Evolutionary conservation across 2,113 vertebrate genomes (phyloP), one percentile per base, ranked within the genome.

Genomic region (Mormyrus lacerda): DNA sequence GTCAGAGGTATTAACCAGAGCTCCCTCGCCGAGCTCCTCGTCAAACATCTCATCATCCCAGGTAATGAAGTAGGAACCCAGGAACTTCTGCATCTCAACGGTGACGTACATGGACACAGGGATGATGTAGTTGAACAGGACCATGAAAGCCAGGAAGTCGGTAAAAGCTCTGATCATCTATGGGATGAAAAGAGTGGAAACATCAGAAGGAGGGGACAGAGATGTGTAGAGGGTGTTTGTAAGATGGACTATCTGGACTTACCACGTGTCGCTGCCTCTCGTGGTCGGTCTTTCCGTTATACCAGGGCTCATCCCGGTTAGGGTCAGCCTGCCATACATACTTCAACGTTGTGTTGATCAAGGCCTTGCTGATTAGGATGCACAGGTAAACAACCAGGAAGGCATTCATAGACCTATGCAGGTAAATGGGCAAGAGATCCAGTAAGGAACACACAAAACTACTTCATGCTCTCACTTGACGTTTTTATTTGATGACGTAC

Each of bases 101-200:
- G 98, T 99, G 90, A 99, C 98, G 3, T 99, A 99, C 98, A 99
- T 99, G 89, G 98, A 99, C 51, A 99, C 98, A 0, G 98, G 98
- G 89, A 99, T 99, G 95, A 99, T 99, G 96, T 99, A 99, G 96
- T 99, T 99, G 94, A 99, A 99, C 53, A 99, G 97, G 83, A 99
- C 98, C 98, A 99, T 99, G 93, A 98, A 99, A 76, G 98, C 98
- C 93, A 99, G 94, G 93, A 99, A 99, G 93, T 99, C 98, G 0
- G 98, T 99, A 94, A 99, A 97, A 0, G 97, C 97, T 91, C 94
- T 95, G 94, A 99, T 96, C 90, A 98, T 93, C 98, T 99, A 95
- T n/a, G 85, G 92, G 91, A 87, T 89, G 82, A 17, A 87, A 44
- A 87, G 73, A 82, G 50, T n/a, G 35, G 19, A 45, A 21, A 9